A percentile compares a stretch with the other conserved stretches of the same genome.
Conservation (phyloP, 2,797 vertebrate genomes). For the Bovichtus variegatus region DNA sequence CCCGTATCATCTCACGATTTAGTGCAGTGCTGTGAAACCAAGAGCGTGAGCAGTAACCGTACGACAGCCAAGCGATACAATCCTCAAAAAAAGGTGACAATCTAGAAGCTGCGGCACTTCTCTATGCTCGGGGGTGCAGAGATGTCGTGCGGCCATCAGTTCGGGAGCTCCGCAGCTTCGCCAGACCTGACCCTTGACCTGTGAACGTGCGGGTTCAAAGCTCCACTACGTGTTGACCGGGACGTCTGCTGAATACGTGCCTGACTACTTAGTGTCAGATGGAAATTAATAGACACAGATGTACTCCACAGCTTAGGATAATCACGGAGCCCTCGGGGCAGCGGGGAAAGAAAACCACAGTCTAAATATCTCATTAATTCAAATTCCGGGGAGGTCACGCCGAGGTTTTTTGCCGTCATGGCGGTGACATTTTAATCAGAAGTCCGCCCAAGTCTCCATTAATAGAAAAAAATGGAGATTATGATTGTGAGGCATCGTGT, state of each 20-base stretch:
- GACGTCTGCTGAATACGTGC: constrained; percentile 63
- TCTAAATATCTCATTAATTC: constrained; percentile 84
- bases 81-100: constrained; percentile 26
- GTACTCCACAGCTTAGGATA: constrained; percentile 75
- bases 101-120: constrained; percentile 12
- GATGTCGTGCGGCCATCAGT: constrained; percentile 32
- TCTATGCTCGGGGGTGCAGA: background rate
- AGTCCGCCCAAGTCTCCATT: constrained; percentile 63
- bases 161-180: constrained; percentile 40
- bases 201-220: constrained; percentile 43
- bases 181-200: constrained; percentile 59
- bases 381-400: constrained; percentile 72
- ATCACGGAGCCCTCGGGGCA: constrained; percentile 69
- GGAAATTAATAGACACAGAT: constrained; percentile 80
- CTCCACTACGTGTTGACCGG: constrained; percentile 46
- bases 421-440: constrained; percentile 76
- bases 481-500: constrained; percentile 36
- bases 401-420: constrained; percentile 62
- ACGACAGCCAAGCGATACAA: background rate
- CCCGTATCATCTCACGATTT: background rate
- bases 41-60: constrained; percentile 6
- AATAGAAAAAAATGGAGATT: constrained; percentile 65
- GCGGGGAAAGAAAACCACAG: constrained; percentile 61
- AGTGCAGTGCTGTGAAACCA: background rate
- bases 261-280: constrained; percentile 76